Percentiles rank a stretch among this genome's conserved stretches.
These are phyloP conservation scores for Plagiodera versicolora DNA, from an alignment of 2,888 invertebrate genomes.

Conservation along the genomic window DNA sequence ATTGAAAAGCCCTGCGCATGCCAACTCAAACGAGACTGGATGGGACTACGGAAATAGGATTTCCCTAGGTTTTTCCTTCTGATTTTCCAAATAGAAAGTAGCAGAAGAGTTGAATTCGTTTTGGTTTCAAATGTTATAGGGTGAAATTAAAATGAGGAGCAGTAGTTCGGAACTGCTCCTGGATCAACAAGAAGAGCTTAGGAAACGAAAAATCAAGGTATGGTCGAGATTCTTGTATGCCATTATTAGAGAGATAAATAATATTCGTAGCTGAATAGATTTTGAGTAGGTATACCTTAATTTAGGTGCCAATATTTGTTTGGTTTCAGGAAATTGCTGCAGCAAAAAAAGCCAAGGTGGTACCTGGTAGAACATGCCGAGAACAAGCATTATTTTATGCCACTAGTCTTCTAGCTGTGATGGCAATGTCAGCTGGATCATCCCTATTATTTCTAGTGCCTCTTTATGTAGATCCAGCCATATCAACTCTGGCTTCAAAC, in stretches of 20 bases:
- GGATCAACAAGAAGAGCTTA: constrained; percentile 71
- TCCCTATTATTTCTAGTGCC: constrained; percentile 74
- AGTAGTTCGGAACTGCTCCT: constrained; percentile 78
- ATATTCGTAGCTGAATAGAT: not conserved
- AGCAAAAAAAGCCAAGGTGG: constrained; percentile 53
- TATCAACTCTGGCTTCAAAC: constrained; percentile 70
- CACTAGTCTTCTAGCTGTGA: constrained; percentile 69
- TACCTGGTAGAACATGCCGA: constrained; percentile 61
- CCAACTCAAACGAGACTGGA: not conserved
- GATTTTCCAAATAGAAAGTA: constrained; percentile 32
- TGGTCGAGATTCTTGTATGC: not conserved
- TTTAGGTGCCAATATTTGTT: not conserved
- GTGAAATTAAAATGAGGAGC: constrained; percentile 63
- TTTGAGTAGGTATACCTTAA: not conserved
- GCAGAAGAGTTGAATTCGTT: constrained; percentile 20
- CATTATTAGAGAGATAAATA: not conserved
- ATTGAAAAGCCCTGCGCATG: constrained; percentile 3
- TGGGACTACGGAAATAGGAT: constrained; percentile 10
- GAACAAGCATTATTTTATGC: constrained; percentile 72
- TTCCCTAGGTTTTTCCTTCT: constrained; percentile 21
- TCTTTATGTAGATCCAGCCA: constrained; percentile 70
- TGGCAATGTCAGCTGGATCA: constrained; percentile 72
- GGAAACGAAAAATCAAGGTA: constrained; percentile 63
- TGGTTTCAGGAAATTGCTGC: constrained; percentile 57
- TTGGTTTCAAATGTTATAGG: constrained; percentile 51